Evolutionary conservation across 2,888 invertebrate species (phyloP).

Genomic region (Melanophora roralis): DNA sequence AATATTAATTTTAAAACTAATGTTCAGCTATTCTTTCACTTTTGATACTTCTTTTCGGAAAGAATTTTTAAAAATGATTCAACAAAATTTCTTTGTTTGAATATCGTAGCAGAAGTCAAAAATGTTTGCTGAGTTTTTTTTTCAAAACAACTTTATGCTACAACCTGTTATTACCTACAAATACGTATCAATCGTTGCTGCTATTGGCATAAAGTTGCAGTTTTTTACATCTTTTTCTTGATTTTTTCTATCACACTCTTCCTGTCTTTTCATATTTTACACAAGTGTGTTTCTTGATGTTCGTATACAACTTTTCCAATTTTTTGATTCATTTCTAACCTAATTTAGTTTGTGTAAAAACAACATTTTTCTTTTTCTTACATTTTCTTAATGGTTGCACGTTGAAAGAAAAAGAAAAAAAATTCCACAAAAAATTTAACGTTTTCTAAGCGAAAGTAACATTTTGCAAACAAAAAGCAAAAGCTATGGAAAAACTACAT

Average conservation of each 20-base stretch:
- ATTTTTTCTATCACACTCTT: not conserved
- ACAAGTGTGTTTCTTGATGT: not conserved
- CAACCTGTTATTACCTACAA: constrained; percentile 23
- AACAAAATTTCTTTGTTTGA: too few relatives aligned
- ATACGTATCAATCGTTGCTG: constrained; percentile 28
- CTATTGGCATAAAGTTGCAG: constrained; percentile 15
- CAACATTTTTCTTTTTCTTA: constrained; percentile 22
- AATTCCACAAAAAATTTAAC: constrained; percentile 8
- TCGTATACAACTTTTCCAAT: not conserved
- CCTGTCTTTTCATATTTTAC: not conserved
- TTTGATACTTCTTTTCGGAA: too few relatives aligned
- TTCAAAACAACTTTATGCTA: not conserved
- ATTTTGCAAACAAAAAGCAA: constrained; percentile 6
- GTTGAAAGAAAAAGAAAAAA: not conserved
- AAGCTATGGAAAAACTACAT: not conserved
- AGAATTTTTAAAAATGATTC: too few relatives aligned
- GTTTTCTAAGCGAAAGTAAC: constrained; percentile 38
- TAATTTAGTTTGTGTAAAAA: constrained; percentile 40
- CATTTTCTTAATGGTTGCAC: constrained; percentile 27
- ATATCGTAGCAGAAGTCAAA: too few relatives aligned
- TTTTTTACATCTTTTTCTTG: constrained; percentile 19
- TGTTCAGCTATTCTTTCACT: too few relatives aligned
- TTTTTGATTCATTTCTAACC: constrained; percentile 53
- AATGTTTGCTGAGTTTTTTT: too few relatives aligned
- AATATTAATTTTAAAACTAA: too few relatives aligned